Percentiles rank a stretch among this genome's conserved stretches.
phyloP scores from a whole-genome alignment of 37 sponge, comb jelly and placozoan genomes.

The Spongilla lacustris region DNA sequence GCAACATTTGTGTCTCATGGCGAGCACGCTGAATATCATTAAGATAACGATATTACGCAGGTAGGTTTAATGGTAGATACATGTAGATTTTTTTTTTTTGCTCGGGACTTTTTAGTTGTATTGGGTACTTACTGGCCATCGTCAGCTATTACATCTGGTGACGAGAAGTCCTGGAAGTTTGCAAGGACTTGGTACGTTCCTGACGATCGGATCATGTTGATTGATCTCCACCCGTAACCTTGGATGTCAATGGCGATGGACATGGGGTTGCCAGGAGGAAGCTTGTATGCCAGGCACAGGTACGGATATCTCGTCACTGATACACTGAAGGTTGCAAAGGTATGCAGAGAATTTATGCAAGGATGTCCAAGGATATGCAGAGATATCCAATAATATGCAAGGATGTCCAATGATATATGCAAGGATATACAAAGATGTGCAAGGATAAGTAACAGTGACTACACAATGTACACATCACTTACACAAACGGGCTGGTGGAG shows the following conservation, averaged over 20 bases:
- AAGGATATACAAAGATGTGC: no score
- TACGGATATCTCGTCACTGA: conserved; percentile 27
- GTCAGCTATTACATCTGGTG: conserved; percentile 16
- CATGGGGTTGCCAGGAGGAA: conserved; percentile 53
- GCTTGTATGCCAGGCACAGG: conserved; percentile 83
- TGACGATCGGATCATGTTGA: not conserved
- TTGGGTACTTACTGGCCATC: conserved; percentile 41
- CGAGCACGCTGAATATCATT: no score
- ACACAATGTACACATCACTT: not conserved
- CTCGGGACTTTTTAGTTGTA: no score
- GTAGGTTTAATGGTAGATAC: no score
- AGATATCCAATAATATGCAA: not conserved
- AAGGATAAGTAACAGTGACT: no score
- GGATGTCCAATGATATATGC: no score
- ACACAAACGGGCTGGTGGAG: not conserved
- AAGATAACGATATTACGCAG: no score
- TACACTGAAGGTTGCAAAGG: conserved; percentile 7
- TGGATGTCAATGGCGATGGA: conserved; percentile 4
- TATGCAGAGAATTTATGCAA: not conserved
- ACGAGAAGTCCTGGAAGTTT: not conserved
- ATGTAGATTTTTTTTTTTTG: no score
- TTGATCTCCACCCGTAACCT: conserved; percentile 20
- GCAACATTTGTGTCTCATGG: no score
- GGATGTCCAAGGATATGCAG: not conserved
- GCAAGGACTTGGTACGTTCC: not conserved